Evolutionary conservation across 2,797 vertebrate genomes (phyloP), one percentile per base, ranked within the genome.

Genomic region (Botia almorhae): DNA sequence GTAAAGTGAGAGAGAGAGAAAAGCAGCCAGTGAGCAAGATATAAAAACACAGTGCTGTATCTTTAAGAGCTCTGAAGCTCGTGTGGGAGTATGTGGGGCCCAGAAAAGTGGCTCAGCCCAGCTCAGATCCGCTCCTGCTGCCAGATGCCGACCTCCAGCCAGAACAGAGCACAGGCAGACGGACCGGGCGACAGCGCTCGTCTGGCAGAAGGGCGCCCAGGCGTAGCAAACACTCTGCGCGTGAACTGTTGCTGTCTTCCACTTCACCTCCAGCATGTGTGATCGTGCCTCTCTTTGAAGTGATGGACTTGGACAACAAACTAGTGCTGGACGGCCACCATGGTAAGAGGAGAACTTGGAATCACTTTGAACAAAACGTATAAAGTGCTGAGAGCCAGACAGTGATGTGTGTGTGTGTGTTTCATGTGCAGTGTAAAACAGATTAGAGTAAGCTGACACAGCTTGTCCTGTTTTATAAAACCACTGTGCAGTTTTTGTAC

Each of bases 61-160:
- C 92, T 94, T 94, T 94, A 95, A 95, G 93, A 94, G 90, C 92
- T 90, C 90, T 88, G 92, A 88, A 89, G 88, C 90, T 88, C 87
- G 90, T 89, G 91, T 92, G 91, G 90, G 93, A 92, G 89, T 91
- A 91, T 91, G 89, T 89, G 90, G 89, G 88, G 93, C 93, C 93
- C 92, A 91, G 92, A 90, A 85, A 89, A 90, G 85, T 88, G 86
- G 88, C 90, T 90, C 90, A 93, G 89, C 90, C 92, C 87, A 89
- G 91, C 92, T 91, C 90, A 92, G 88, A 91, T 91, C 89, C 84
- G 89, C 93, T 92, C 89, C 88, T 89, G 90, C 91, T 89, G 92
- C 93, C 93, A 91, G 93, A 93, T 90, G 89, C 91, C 91, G 89
- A 89, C 87, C 91, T 91, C 88, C 89, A 88, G 92, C 90, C 90